Evolutionary conservation across 2,888 invertebrate genomes (phyloP).

Genomic region (Timandra comae): DNA sequence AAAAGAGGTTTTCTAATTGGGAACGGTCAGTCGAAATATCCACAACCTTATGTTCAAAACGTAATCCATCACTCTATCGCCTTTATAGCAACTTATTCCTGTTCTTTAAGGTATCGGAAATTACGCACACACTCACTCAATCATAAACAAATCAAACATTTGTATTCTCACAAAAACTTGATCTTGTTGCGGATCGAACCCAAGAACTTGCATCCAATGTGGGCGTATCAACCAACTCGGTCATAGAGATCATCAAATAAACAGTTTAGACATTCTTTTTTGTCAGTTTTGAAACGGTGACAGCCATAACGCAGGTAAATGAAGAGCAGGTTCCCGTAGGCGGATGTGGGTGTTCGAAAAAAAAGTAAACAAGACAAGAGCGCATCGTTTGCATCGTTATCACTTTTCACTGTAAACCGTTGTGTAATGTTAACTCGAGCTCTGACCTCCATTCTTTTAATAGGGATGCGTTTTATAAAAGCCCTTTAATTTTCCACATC

Average conservation of each 20-base stretch:
- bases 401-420: conserved; percentile 23
- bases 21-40: too few species aligned
- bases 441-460: conserved; percentile 33
- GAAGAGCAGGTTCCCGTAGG: conserved; percentile 45
- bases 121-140: too few species aligned
- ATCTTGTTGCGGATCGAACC: too few species aligned
- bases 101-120: too few species aligned
- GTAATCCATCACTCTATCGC: too few species aligned
- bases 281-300: conserved; percentile 31
- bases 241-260: too few species aligned
- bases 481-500: conserved; percentile 56
- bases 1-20: not conserved
- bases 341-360: conserved; percentile 37
- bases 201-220: too few species aligned
- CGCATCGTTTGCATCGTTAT: conserved; percentile 27
- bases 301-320: conserved; percentile 46
- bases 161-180: too few species aligned
- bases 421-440: conserved; percentile 8
- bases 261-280: conserved; percentile 17
- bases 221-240: too few species aligned
- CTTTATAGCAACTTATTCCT: too few species aligned
- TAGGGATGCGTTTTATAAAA: conserved; percentile 27
- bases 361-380: conserved; percentile 49
- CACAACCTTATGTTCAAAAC: too few species aligned
- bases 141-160: too few species aligned